Evolutionary conservation across 53 echinoderm and acorn worm genomes (phyloP).

Genomic region (Antedon mediterranea): DNA sequence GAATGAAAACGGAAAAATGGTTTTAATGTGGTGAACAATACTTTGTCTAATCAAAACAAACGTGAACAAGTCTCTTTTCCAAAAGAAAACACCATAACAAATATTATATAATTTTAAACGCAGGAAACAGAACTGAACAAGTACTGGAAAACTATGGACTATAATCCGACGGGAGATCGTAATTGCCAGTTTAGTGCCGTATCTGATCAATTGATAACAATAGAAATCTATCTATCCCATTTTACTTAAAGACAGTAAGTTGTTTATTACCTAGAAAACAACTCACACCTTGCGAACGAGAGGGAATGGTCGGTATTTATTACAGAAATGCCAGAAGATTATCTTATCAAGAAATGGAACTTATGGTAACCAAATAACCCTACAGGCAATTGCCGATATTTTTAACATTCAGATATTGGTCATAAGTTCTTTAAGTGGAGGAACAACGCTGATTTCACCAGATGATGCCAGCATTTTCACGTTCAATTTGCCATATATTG

Average conservation of each 20-base stretch:
- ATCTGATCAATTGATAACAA: slow-evolving; percentile 7
- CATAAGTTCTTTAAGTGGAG: slow-evolving; percentile 17
- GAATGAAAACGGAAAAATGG: slow-evolving; percentile 7
- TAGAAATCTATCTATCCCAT: slow-evolving; percentile 3
- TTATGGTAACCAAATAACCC: slow-evolving; percentile 3
- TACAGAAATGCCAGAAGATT: slow-evolving; percentile 7
- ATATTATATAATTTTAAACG: slow-evolving; percentile 1
- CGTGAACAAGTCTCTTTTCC: too few species aligned
- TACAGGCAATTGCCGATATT: slow-evolving; percentile 11
- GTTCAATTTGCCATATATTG: too few species aligned
- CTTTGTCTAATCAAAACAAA: neutral
- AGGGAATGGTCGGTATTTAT: slow-evolving; percentile 10
- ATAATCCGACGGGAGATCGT: neutral
- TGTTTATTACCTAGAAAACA: slow-evolving; percentile 3
- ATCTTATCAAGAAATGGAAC: neutral
- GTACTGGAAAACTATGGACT: neutral
- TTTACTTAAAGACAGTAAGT: slow-evolving; percentile 9
- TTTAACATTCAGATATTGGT: slow-evolving; percentile 2
- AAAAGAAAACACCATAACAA: slow-evolving; percentile 5
- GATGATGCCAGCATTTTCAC: slow-evolving; percentile 3
- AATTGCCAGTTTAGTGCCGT: slow-evolving; percentile 10
- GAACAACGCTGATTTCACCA: slow-evolving; percentile 2
- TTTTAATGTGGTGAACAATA: neutral
- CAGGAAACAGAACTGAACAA: neutral
- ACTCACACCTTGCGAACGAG: neutral